Evolutionary conservation across 2,888 invertebrate species (phyloP).

Genomic region (Sphecodes monilicornis): DNA sequence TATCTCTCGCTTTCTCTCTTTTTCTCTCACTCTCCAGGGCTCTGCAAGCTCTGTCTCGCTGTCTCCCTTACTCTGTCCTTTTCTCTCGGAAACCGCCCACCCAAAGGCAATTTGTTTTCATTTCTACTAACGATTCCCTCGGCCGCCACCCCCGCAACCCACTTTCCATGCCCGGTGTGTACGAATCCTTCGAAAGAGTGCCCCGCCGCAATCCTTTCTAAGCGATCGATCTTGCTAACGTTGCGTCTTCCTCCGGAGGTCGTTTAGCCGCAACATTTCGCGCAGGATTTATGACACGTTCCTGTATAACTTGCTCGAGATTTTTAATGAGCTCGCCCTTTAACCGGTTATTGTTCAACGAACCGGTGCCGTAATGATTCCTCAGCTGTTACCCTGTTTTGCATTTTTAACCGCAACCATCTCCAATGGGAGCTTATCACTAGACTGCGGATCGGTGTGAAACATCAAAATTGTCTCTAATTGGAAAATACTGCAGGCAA

Average conservation of each 20-base stretch:
- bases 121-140: slow-evolving; percentile 67
- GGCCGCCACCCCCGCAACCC: slow-evolving; percentile 26
- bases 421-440: no score
- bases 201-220: slow-evolving; percentile 53
- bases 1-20: not conserved
- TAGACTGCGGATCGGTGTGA: no score
- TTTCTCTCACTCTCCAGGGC: not conserved
- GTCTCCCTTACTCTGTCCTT: not conserved
- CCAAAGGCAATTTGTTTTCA: slow-evolving; percentile 71
- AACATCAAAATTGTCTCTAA: no score
- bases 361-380: not conserved
- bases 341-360: slow-evolving; percentile 2
- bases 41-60: not conserved
- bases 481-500: no score
- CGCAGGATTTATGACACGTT: slow-evolving; percentile 37
- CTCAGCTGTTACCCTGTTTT: not conserved
- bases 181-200: slow-evolving; percentile 43
- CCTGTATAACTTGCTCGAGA: slow-evolving; percentile 2
- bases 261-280: slow-evolving; percentile 31
- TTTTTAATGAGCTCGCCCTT: slow-evolving; percentile 10
- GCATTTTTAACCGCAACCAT: not conserved
- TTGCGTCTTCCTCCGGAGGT: slow-evolving; percentile 21
- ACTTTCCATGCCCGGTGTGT: slow-evolving; percentile 26
- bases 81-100: slow-evolving; percentile 44
- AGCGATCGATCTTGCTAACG: slow-evolving; percentile 64